Evolutionary conservation across 2,888 invertebrate genomes (phyloP), one percentile per base, ranked within the genome.

Genomic region (Diachrysia chrysitis): DNA sequence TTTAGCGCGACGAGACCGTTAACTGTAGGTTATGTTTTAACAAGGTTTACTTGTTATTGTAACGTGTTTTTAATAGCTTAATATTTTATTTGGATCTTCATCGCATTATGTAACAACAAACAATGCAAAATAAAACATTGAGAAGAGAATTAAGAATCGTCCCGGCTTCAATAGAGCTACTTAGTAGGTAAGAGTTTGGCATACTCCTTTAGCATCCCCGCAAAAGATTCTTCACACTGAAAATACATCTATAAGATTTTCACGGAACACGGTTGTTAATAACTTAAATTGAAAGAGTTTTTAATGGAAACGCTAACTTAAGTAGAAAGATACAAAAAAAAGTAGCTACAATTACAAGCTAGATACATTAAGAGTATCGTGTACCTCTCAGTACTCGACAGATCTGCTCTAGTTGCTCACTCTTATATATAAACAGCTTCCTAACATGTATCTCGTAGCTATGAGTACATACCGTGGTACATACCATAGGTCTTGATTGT

Each of bases 11-110:
- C 76, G 58, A 32, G 51, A 16, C 75, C 72, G 71, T 71, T 71
- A 75, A 58, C 37, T 63, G 17, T 58, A 64, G 54, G 63, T 67
- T 69, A 70, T 76, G 70, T 79, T 70, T 68, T 66, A 67, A 53
- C 66, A 67, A 69, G 69, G 71, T 62, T 55, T 58, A 17, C n/a
- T 37, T 25, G 0, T 9, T 54, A 37, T 6, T 37, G 16, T 35
- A 21, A 48, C 19, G 0, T 21, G 10, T 7, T 48, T 21, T 51
- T 51, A 21, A 0, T 12, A 12, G 48, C 0, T 21, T 12, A 19
- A 19, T 48, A 42, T 42, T n/a, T n/a, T 6, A 42, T n/a, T n/a
- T n/a, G n/a, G n/a, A n/a, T n/a, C n/a, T n/a, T n/a, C n/a, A n/a
- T n/a, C 25, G 25, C 25, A 2, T 25, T 25, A 25, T 25, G 25